These are phyloP conservation scores for Drosophila anomelani DNA, from an alignment of 2,888 invertebrate species.

Conservation along the genomic window DNA sequence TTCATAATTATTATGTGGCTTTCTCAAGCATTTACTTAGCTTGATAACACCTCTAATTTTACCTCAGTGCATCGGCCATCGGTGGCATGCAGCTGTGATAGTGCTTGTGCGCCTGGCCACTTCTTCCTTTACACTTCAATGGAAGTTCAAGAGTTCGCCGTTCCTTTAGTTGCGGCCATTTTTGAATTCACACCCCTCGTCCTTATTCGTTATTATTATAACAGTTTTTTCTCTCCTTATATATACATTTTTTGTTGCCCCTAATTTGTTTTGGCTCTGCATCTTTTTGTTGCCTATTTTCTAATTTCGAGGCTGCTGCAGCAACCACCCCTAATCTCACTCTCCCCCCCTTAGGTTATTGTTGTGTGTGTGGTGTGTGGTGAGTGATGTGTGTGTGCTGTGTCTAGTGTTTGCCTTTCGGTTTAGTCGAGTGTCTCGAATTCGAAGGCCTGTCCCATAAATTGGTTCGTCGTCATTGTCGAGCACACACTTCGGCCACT, in stretches of 20 bases:
- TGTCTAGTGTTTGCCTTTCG: slow-evolving; percentile 57
- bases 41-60: background rate
- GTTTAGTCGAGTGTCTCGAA: slow-evolving; percentile 55
- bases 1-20: background rate
- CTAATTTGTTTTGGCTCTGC: slow-evolving; percentile 56
- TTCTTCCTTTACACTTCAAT: slow-evolving; percentile 73
- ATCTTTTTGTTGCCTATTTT: slow-evolving; percentile 63
- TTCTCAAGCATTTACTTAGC: background rate
- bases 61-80: slow-evolving; percentile 9
- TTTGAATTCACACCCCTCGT: slow-evolving; percentile 57
- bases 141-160: slow-evolving; percentile 60
- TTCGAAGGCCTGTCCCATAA: slow-evolving; percentile 59
- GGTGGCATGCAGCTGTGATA: slow-evolving; percentile 10
- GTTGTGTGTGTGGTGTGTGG: slow-evolving; percentile 20
- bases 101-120: slow-evolving; percentile 31
- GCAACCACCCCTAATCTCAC: slow-evolving; percentile 30
- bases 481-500: slow-evolving; percentile 59
- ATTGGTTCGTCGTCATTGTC: slow-evolving; percentile 71
- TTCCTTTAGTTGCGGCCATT: slow-evolving; percentile 52
- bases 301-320: slow-evolving; percentile 49
- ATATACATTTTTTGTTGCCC: slow-evolving; percentile 23
- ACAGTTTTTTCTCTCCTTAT: background rate
- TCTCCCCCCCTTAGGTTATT: background rate
- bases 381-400: slow-evolving; percentile 8
- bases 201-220: slow-evolving; percentile 5